A percentile compares a stretch with the other conserved stretches of the same genome.
These are phyloP conservation scores for Seladonia tumulorum DNA, from an alignment of 2,888 invertebrate genomes.

Conservation along the genomic window DNA sequence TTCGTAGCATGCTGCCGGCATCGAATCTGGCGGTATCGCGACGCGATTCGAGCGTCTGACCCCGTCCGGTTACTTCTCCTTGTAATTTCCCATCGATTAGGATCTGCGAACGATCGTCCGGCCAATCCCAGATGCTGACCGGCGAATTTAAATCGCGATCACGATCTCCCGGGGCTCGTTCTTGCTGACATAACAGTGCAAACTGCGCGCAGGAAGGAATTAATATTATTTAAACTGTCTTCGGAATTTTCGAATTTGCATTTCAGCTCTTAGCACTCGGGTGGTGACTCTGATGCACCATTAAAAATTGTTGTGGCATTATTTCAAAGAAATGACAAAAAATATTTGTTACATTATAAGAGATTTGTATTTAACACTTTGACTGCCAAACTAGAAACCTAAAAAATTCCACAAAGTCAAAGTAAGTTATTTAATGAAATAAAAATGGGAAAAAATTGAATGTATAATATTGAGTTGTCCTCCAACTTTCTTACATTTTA, in stretches of 20 bases:
- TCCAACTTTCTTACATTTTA: too few relatives aligned
- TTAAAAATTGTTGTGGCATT: too few relatives aligned
- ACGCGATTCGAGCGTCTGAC: slow-evolving; percentile 14
- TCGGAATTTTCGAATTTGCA: background rate
- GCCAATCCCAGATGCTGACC: background rate
- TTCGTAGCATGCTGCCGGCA: slow-evolving; percentile 1
- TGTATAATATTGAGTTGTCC: too few relatives aligned
- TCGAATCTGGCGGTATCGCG: slow-evolving; percentile 33
- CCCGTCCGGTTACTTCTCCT: slow-evolving; percentile 26
- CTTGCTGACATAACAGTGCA: background rate
- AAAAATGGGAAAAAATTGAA: too few relatives aligned
- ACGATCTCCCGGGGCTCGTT: background rate
- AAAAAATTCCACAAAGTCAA: too few relatives aligned
- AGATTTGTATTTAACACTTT: too few relatives aligned
- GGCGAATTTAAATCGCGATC: slow-evolving; percentile 9
- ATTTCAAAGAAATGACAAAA: too few relatives aligned
- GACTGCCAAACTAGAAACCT: too few relatives aligned
- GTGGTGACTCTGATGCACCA: too few relatives aligned
- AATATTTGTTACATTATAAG: too few relatives aligned
- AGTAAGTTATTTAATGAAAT: too few relatives aligned
- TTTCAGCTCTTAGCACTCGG: too few relatives aligned
- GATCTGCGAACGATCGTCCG: background rate
- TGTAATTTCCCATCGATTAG: slow-evolving; percentile 38
- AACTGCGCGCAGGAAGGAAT: background rate
- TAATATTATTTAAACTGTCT: background rate